Conservation (phyloP, 2,888 invertebrate genomes). For the Neoscelio sp. region DNA sequence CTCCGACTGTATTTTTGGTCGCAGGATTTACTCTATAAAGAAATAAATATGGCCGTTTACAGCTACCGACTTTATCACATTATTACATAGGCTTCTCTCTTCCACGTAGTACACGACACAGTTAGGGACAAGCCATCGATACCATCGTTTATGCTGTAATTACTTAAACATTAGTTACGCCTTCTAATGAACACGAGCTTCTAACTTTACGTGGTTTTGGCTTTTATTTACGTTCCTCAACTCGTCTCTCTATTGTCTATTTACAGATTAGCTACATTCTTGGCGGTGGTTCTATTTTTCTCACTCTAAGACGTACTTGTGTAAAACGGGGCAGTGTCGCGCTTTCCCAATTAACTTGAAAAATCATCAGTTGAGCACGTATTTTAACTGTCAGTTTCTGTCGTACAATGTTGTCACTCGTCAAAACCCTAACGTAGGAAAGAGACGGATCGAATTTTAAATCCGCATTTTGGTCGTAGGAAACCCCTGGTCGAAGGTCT, state of each 20-base stretch:
- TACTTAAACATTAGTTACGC: slow-evolving; percentile 31
- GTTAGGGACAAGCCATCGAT: slow-evolving; percentile 40
- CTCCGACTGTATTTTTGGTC: slow-evolving; percentile 16
- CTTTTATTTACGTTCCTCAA: slow-evolving; percentile 25
- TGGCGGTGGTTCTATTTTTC: not conserved
- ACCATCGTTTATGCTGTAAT: slow-evolving; percentile 21
- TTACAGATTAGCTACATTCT: slow-evolving; percentile 35
- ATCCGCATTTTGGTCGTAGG: not conserved
- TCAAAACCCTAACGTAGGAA: slow-evolving; percentile 19
- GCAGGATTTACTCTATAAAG: slow-evolving; percentile 52
- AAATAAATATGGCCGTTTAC: slow-evolving; percentile 66
- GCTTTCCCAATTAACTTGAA: too few species aligned
- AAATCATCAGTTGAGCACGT: too few species aligned
- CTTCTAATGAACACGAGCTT: slow-evolving; percentile 49
- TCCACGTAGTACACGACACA: slow-evolving; percentile 21
- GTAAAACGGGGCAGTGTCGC: too few species aligned
- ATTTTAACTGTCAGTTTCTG: too few species aligned
- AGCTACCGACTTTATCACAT: slow-evolving; percentile 68
- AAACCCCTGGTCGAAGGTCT: not conserved
- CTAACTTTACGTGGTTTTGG: slow-evolving; percentile 41
- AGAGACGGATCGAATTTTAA: slow-evolving; percentile 1
- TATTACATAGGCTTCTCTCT: slow-evolving; percentile 62
- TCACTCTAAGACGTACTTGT: too few species aligned
- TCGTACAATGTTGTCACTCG: slow-evolving; percentile 25
- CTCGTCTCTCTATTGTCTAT: slow-evolving; percentile 15